phyloP scores from a whole-genome alignment of 2,797 vertebrate species.

The Acanthurus tractus region DNA sequence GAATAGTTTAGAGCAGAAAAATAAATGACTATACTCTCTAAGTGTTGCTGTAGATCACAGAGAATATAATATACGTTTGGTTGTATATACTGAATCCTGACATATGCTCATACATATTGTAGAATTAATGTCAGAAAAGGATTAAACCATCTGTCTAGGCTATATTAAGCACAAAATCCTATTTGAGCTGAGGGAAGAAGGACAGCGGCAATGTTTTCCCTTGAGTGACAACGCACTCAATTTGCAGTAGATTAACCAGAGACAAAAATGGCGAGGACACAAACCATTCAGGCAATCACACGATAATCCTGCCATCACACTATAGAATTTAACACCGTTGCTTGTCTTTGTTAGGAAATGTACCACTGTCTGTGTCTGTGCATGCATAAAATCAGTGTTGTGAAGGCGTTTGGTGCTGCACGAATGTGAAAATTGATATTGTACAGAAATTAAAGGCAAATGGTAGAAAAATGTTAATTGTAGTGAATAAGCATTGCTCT shows the following conservation, averaged over 20 bases:
- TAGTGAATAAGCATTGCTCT: neutral
- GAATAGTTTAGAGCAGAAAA: neutral
- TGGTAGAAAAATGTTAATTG: neutral
- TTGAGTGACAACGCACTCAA: slow-evolving; percentile 5
- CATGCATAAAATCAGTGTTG: neutral
- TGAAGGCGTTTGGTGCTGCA: too few species aligned
- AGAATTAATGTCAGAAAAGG: slow-evolving; percentile 16
- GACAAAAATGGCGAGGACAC: slow-evolving; percentile 9
- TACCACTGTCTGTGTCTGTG: neutral
- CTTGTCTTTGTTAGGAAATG: slow-evolving; percentile 1
- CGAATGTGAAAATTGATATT: too few species aligned
- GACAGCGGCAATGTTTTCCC: slow-evolving; percentile 4
- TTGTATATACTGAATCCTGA: too few species aligned
- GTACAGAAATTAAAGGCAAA: neutral
- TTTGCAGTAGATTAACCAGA: slow-evolving; percentile 14
- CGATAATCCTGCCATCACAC: slow-evolving; percentile 15
- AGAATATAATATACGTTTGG: neutral
- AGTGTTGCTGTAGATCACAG: neutral
- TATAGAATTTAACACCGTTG: neutral
- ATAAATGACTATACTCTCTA: neutral
- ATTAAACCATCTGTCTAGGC: slow-evolving; percentile 3
- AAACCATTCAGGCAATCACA: slow-evolving; percentile 9
- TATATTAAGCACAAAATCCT: slow-evolving; percentile 6
- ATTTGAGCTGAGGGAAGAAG: slow-evolving; percentile 7
- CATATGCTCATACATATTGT: neutral